phyloP scores from a whole-genome alignment of 2,888 invertebrate genomes.

The Pilophorus perplexus region DNA sequence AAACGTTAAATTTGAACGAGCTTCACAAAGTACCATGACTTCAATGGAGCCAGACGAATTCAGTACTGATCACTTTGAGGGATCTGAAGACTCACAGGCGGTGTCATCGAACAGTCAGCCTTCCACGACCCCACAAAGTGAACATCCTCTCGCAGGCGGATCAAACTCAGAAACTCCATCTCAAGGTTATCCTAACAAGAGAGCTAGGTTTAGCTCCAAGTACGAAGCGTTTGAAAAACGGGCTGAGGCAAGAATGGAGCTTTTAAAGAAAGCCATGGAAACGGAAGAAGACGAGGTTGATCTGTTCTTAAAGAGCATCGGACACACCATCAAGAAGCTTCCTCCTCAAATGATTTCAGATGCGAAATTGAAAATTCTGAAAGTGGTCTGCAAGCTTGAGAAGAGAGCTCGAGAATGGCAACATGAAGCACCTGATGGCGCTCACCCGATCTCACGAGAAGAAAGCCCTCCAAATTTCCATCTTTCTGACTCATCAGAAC shows the following conservation, averaged over 20 bases:
- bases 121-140: conserved; percentile 16
- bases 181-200: conserved; percentile 1
- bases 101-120: conserved; percentile 12
- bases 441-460: conserved; percentile 10
- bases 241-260: conserved; percentile 9
- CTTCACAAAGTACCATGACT: conserved; percentile 8
- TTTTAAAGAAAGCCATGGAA: conserved; percentile 14
- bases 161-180: conserved; percentile 16
- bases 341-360: too few species aligned
- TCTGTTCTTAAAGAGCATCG: conserved; percentile 36
- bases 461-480: conserved; percentile 3
- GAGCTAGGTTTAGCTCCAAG: conserved; percentile 8
- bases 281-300: conserved; percentile 35
- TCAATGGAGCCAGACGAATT: conserved; percentile 15
- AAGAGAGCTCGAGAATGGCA: conserved; percentile 4
- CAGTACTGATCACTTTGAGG: conserved; percentile 16
- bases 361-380: conserved; percentile 34
- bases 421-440: conserved; percentile 9
- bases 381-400: conserved; percentile 18
- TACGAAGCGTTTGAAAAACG: conserved; percentile 14
- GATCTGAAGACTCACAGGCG: conserved; percentile 14
- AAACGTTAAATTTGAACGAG: conserved; percentile 1
- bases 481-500: conserved; percentile 6
- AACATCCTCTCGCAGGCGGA: conserved; percentile 9
- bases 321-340: conserved; percentile 28